These are phyloP conservation scores for Rhadinocentrus ornatus DNA, from an alignment of 2,797 vertebrate species.

Conservation along the genomic window DNA sequence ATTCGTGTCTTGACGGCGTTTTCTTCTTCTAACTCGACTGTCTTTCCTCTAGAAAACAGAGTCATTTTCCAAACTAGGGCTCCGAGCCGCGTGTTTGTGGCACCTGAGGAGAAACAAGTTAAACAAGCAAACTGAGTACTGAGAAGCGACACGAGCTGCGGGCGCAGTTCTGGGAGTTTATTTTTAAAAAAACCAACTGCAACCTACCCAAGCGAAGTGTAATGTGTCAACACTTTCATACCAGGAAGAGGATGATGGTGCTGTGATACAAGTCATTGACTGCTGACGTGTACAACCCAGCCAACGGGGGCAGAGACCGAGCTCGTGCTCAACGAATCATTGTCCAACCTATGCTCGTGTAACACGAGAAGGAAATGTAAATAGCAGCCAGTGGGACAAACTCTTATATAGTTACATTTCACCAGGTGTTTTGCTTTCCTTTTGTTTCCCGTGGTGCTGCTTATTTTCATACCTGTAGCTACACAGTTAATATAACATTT, in stretches of 20 bases:
- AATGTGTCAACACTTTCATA: conserved; percentile 57
- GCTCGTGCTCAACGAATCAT: conserved; percentile 60
- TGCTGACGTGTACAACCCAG: conserved; percentile 83
- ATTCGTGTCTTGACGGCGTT: conserved; percentile 6
- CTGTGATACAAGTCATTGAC: conserved; percentile 49
- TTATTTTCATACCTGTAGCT: no score
- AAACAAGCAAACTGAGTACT: neutral
- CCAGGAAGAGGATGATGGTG: conserved; percentile 75
- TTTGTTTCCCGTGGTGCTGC: neutral
- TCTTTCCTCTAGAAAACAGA: conserved; percentile 1
- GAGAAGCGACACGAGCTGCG: neutral
- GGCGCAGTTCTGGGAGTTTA: no score
- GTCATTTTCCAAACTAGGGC: conserved; percentile 6
- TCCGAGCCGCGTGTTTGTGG: neutral
- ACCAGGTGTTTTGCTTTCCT: neutral
- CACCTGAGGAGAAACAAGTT: conserved; percentile 35
- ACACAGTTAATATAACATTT: neutral
- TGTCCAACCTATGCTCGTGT: conserved; percentile 32
- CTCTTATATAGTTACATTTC: neutral
- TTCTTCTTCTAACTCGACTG: neutral
- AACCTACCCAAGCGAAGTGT: conserved; percentile 58
- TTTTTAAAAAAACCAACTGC: neutral
- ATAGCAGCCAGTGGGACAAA: neutral
- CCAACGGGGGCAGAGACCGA: conserved; percentile 57
- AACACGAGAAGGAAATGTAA: conserved; percentile 50